Base-by-base conservation (phyloP, 2,113 vertebrate genomes). In the Rhipidura dahli region DNA sequence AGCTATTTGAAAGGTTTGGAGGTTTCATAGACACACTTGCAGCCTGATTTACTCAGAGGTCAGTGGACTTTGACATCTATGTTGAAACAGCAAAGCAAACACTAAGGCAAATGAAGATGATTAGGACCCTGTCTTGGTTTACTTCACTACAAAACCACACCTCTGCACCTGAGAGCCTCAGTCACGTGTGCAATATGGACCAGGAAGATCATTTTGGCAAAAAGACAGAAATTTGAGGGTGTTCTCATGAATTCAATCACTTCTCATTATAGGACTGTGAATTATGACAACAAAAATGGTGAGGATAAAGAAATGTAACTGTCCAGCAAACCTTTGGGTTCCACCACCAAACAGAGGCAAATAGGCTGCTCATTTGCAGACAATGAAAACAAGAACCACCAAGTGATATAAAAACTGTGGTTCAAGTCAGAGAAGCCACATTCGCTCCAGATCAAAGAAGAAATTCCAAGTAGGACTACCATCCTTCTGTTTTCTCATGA, bases 41-140 rank as follows among this genome's bases (percentile, higher is more conserved):
- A 77, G 49, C 44, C 53, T 75, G 12, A 45, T 68, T 83, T 83
- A 45, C 56, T 87, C 21, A 14, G n/a, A 94, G 83, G 65, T 71
- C 69, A 94, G 27, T 15, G 56, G 72, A 82, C 83, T 92, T 93
- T 54, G 93, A 94, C 82, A 96, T 49, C n/a, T 16, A 7, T 94
- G 91, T 89, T 68, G 83, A 89, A 95, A 91, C 33, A 89, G 30
- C 85, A 93, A 90, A 86, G 75, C 57, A 94, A 95, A 94, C 65
- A 79, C 20, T 44, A 72, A 84, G 28, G 77, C 65, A 94, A 94
- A 79, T 72, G 69, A 51, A 91, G 65, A 69, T 65, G 44, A 75
- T 82, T 92, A 91, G 84, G 65, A 60, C 17, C 8, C 33, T 91
- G 0, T 73, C 56, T 78, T 69, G 35, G 24, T 66, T 94, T 90